Base-by-base conservation (phyloP, 2,797 vertebrate species). In the Alca torda region DNA sequence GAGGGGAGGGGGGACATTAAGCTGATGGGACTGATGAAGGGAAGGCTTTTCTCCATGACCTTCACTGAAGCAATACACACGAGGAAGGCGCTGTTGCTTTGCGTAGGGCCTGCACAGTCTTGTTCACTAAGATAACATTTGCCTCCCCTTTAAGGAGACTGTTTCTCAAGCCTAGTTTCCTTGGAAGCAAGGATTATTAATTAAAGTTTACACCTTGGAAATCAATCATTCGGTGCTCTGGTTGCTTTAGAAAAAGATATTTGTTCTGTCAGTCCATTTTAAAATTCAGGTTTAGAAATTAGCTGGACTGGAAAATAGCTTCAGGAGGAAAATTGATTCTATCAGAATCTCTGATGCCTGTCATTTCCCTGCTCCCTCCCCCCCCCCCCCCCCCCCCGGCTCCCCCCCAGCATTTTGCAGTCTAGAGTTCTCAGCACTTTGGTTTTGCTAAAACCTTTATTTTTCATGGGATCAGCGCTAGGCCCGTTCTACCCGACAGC, bases 261-360 rank as follows among this genome's bases (percentile, higher is more conserved):
- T 94, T 93, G 75, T 97, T 93, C 77, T 91, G 73, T 68, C 77
- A 88, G 59, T 56, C 82, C 83, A 45, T 86, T 96, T 95, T 67
- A 86, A 95, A 96, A 93, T 91, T 76, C 2, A 12, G 41, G 26
- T 79, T 92, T 92, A 83, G 79, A 86, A 90, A 94, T 73, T 60
- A 96, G 82, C 79, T 94, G 90, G 90, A 35, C 84, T 94, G 93
- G 92, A 96, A 96, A 97, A 95, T 90, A 92, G 91, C 93, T 94
- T 89, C 51, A 81, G 92, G 84, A 93, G 67, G 63, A 90, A 88
- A 96, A 94, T 73, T 79, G 96, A 91, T 97, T 87, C 7, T 56
- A 78, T 93, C 76, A 92, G 70, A 67, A 89, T 50, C 86, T 82
- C 86, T 84, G 84, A 87, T 24, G 68, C 56, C 64, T 61, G 65